Conservation (phyloP, 2,888 invertebrate species). For the Drosophila meridionalis region DNA sequence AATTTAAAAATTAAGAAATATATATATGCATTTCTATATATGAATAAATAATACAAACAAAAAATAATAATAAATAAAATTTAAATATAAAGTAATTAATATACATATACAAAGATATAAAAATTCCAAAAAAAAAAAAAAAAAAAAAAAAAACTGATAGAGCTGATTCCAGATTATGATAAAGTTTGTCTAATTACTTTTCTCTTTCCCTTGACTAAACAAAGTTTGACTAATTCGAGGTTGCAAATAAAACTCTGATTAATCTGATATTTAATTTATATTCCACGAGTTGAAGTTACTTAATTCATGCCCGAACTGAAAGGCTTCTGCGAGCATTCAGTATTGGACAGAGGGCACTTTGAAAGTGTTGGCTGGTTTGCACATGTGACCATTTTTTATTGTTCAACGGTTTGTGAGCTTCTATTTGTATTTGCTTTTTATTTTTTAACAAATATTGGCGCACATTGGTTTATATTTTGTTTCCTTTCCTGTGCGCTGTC, state of each 20-base stretch:
- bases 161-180: not conserved
- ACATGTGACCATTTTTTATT: constrained; percentile 80
- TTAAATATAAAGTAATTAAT: too few relatives aligned
- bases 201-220: too few relatives aligned
- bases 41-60: too few relatives aligned
- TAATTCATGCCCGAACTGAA: not conserved
- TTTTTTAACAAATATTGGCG: constrained; percentile 68
- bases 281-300: not conserved
- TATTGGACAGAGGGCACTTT: constrained; percentile 7
- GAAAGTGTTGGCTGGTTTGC: constrained; percentile 53
- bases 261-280: too few relatives aligned
- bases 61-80: too few relatives aligned
- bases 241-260: too few relatives aligned
- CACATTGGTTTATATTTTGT: constrained; percentile 44
- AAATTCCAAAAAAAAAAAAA: too few relatives aligned
- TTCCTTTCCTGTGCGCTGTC: constrained; percentile 13
- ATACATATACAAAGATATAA: too few relatives aligned
- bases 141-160: not conserved
- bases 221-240: too few relatives aligned
- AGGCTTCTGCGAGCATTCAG: not conserved
- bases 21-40: too few relatives aligned
- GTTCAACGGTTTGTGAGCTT: constrained; percentile 57
- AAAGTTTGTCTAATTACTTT: too few relatives aligned
- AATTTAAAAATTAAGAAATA: too few relatives aligned
- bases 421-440: constrained; percentile 60